Evolutionary conservation across 2,888 invertebrate species (phyloP).

Genomic region (Dryococelus australis): DNA sequence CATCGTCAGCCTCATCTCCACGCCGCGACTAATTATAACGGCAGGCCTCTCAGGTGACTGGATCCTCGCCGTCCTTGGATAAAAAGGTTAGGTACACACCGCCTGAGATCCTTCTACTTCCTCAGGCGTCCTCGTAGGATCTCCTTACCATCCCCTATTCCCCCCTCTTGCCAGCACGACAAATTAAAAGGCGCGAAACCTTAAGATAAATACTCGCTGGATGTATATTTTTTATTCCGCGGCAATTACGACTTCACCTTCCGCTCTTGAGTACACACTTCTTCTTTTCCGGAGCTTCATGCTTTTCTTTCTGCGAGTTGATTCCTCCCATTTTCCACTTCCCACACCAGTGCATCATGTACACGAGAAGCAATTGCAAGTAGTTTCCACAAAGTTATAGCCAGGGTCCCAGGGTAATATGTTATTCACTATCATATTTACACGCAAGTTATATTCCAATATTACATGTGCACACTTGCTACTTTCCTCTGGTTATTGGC

Average conservation of each 20-base stretch:
- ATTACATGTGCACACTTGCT: too few relatives aligned
- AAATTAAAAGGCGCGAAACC: constrained; percentile 8
- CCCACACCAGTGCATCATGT: too few relatives aligned
- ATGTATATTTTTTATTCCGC: not conserved
- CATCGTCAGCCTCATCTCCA: constrained; percentile 21
- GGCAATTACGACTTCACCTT: not conserved
- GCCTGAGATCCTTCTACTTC: not conserved
- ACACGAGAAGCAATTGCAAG: too few relatives aligned
- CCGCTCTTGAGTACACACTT: not conserved
- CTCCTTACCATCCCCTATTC: not conserved
- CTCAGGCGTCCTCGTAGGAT: not conserved
- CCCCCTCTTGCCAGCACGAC: not conserved
- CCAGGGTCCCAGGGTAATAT: too few relatives aligned
- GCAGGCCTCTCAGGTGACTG: constrained; percentile 41
- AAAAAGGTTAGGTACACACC: constrained; percentile 7
- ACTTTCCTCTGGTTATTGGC: too few relatives aligned
- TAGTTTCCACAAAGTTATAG: too few relatives aligned
- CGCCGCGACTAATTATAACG: constrained; percentile 41
- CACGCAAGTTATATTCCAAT: too few relatives aligned
- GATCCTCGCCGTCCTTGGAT: not conserved
- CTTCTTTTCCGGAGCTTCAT: too few relatives aligned
- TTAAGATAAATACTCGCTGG: not conserved
- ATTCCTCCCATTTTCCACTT: too few relatives aligned
- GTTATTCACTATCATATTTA: too few relatives aligned
- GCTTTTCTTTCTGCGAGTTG: too few relatives aligned